phyloP scores from a whole-genome alignment of 53 echinoderm and acorn worm genomes.

The Crossaster papposus region DNA sequence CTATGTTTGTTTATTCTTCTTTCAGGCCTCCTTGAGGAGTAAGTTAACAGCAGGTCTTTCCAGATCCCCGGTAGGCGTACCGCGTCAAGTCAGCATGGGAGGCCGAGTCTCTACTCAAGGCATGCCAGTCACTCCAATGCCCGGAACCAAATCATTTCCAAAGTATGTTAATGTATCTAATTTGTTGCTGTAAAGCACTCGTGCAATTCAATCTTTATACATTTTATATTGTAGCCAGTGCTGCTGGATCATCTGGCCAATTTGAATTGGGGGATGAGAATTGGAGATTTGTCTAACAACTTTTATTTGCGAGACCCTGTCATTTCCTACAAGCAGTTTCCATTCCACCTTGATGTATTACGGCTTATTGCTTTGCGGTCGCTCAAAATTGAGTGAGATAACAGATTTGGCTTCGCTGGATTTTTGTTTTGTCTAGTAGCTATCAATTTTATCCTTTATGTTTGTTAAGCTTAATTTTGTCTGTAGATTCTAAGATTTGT shows the following conservation, averaged over 20 bases:
- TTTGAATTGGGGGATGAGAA: no score
- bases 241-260: no score
- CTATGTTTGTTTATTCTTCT: no score
- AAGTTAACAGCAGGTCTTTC: conserved; percentile 49
- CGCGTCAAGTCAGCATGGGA: not conserved
- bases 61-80: conserved; percentile 20
- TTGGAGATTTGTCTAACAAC: no score
- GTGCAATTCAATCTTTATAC: no score
- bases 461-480: no score
- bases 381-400: not conserved
- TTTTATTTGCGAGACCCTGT: no score
- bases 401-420: not conserved
- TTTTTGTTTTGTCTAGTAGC: not conserved
- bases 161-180: not conserved
- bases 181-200: no score
- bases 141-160: conserved; percentile 28
- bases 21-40: conserved; percentile 53
- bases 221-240: no score
- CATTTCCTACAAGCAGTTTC: not conserved
- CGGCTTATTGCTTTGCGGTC: not conserved
- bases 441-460: no score
- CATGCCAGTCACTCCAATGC: conserved; percentile 5
- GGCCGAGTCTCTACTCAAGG: not conserved
- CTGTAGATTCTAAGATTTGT: no score
- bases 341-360: not conserved